Evolutionary conservation across 2,888 invertebrate species (phyloP), one percentile per base, ranked within the genome.

Genomic region (Boloria euphrosyne): DNA sequence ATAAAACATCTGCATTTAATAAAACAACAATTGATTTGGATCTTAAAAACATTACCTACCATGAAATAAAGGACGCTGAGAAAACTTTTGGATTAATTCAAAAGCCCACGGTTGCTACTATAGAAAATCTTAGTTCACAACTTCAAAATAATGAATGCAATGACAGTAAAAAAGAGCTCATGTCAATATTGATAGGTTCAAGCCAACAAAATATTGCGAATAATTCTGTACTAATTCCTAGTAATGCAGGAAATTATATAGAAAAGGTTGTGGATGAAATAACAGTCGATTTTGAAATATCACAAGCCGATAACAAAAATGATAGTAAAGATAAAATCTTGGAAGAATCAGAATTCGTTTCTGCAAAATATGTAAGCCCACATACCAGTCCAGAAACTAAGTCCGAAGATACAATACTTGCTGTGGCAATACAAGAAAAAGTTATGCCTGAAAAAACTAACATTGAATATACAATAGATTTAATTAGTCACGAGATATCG

Each of bases 41-140:
- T 58, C 43, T 67, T n/a, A 66, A 69, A 43, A 52, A 31, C 4
- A 59, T 70, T 60, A 65, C 27, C 49, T 72, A 73, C 46, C 60
- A 69, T 58, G 71, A 74, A 67, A 57, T 73, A 64, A 53, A 66
- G 51, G 68, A 74, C 62, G 75, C 72, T 66, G 71, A 72, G 62
- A 65, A 55, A 54, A 66, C 79, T 62, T 75, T 79, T 46, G 85
- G 78, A 2, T 49, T 58, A 44, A 69, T 70, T 49, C 69, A 52
- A 52, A 53, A 38, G 47, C 58, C 69, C 50, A 59, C 65, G 38
- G 31, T 14, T 13, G 44, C 60, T 10, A 17, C 44, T 10, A 66
- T 38, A 3, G 31, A 38, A 10, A 38, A 2, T 38, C 10, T 66
- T 43, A 60, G 73, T 16, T 10, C 43, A 17, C 63, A 66, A 60